A percentile compares a stretch with the other conserved stretches of the same genome.
phyloP scores from a whole-genome alignment of 2,888 invertebrate species.

The Andrena marginata region DNA sequence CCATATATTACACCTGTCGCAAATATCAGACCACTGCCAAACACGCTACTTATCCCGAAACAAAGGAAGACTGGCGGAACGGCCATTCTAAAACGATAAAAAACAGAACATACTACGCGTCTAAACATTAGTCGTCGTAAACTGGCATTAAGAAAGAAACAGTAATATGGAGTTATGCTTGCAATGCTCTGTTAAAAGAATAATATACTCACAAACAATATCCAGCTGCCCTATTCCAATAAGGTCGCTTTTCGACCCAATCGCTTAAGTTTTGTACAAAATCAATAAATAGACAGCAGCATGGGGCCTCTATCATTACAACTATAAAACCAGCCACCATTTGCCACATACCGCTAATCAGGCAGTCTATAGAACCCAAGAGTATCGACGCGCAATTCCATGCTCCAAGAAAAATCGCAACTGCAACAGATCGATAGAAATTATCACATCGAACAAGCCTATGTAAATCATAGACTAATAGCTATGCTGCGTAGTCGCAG shows the following conservation, averaged over 20 bases:
- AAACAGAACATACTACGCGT: not conserved
- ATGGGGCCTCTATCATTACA: conserved; percentile 97
- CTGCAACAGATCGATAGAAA: conserved; percentile 85
- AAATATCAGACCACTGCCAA: conserved; percentile 96
- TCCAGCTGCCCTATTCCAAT: conserved; percentile 94
- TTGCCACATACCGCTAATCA: conserved; percentile 93
- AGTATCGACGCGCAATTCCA: conserved; percentile 91
- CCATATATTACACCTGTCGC: conserved; percentile 95
- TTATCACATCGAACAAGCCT: not conserved
- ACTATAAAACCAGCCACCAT: conserved; percentile 95
- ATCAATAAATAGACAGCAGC: conserved; percentile 98
- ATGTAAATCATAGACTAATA: not conserved
- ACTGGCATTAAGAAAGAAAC: conserved; percentile 10
- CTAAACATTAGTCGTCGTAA: not conserved
- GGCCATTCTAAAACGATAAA: conserved; percentile 88
- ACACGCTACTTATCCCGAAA: conserved; percentile 89
- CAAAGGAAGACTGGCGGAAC: conserved; percentile 93
- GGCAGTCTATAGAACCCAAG: conserved; percentile 88
- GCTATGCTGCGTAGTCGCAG: not conserved
- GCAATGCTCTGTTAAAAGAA: not conserved
- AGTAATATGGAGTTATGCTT: conserved; percentile 1
- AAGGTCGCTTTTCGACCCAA: conserved; percentile 93
- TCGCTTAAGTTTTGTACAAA: conserved; percentile 95
- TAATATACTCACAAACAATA: conserved; percentile 92
- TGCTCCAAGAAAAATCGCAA: conserved; percentile 93